phyloP scores from a whole-genome alignment of 2,888 invertebrate genomes.

The Erpobdella octoculata region DNA sequence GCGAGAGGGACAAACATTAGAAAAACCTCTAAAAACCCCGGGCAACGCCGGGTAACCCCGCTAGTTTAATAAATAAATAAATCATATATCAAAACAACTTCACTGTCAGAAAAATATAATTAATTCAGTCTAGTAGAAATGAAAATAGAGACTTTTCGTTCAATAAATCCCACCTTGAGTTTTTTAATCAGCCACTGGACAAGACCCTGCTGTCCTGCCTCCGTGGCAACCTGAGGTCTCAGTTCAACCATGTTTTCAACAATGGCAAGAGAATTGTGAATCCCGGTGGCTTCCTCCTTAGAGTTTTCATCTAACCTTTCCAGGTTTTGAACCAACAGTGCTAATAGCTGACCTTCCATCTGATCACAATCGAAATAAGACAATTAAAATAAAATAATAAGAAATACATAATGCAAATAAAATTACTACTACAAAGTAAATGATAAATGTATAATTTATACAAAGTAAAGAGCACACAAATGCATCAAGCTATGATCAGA shows the following conservation, averaged over 20 bases:
- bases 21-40: no score
- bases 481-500: neutral
- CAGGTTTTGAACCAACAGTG: slow-evolving; percentile 82
- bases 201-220: slow-evolving; percentile 82
- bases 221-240: slow-evolving; percentile 70
- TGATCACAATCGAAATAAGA: no score
- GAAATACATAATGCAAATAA: neutral
- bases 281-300: slow-evolving; percentile 89
- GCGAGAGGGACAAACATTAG: no score
- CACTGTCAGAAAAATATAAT: neutral
- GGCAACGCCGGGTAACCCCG: no score
- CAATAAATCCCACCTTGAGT: slow-evolving; percentile 59
- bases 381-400: neutral
- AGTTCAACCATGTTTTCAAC: slow-evolving; percentile 92
- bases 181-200: slow-evolving; percentile 84
- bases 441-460: no score
- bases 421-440: neutral
- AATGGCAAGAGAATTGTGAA: slow-evolving; percentile 84
- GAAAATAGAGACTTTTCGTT: neutral
- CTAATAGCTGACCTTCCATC: slow-evolving; percentile 79
- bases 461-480: neutral
- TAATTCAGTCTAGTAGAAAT: neutral
- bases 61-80: neutral
- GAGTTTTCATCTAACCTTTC: slow-evolving; percentile 83
- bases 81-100: neutral